A percentile compares a stretch with the other conserved stretches of the same genome.
Evolutionary conservation across 2,113 vertebrate species (phyloP).

Genomic region (Spheniscus mendiculus): DNA sequence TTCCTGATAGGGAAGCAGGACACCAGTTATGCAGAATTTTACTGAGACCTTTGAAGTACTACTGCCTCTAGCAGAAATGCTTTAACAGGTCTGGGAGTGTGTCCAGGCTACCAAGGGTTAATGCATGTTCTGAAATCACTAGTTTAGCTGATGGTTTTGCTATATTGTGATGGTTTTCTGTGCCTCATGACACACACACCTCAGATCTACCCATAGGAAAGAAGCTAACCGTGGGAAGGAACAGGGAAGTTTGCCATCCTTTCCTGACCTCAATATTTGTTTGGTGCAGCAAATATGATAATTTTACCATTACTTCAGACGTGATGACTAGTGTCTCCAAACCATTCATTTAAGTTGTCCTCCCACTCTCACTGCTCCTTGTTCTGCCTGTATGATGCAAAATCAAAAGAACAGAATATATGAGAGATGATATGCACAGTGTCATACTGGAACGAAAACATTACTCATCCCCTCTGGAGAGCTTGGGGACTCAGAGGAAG

Average conservation of each 20-base stretch:
- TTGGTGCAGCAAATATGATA: background rate
- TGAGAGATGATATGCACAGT: background rate
- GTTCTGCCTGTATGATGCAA: conserved; percentile 7
- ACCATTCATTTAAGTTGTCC: conserved; percentile 58
- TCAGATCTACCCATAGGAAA: background rate
- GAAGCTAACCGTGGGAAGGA: background rate
- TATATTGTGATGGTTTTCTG: background rate
- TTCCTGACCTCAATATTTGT: conserved; percentile 18
- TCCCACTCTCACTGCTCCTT: conserved; percentile 53
- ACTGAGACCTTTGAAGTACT: background rate
- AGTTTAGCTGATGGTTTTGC: background rate
- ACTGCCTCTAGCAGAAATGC: background rate
- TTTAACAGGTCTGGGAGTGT: background rate
- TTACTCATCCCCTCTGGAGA: conserved; percentile 23
- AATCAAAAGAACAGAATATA: conserved; percentile 48
- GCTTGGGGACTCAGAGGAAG: background rate
- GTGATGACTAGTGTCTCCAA: conserved; percentile 8
- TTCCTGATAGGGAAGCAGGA: background rate
- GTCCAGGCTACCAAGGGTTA: background rate
- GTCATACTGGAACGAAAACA: conserved; percentile 22
- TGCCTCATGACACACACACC: background rate
- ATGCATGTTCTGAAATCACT: background rate
- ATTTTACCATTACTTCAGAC: conserved; percentile 28
- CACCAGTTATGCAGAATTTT: background rate
- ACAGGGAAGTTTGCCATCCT: background rate